A percentile compares a stretch with the other conserved stretches of the same genome.
These are phyloP conservation scores for Limnephilus marmoratus DNA, from an alignment of 2,888 invertebrate species.

Conservation along the genomic window DNA sequence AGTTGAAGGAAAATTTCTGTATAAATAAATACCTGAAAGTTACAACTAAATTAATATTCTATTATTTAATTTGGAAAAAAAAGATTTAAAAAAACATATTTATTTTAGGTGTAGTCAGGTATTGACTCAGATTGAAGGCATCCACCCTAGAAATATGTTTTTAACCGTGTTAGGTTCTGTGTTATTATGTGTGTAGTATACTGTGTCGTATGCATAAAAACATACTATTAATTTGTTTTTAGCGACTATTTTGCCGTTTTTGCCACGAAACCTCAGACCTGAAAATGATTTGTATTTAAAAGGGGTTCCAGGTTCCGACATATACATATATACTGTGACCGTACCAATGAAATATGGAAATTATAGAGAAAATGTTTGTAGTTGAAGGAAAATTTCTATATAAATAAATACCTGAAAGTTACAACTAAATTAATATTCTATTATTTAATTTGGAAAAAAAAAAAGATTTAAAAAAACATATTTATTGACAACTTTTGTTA, in stretches of 20 bases:
- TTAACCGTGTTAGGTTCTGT: not conserved
- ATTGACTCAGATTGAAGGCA: not conserved
- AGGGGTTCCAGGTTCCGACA: not conserved
- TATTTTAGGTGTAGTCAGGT: no score
- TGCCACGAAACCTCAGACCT: no score
- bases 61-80: no score
- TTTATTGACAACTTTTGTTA: not conserved
- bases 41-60: not conserved
- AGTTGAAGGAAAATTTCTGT: not conserved
- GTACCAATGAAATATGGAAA: not conserved
- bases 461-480: no score
- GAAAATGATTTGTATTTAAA: not conserved
- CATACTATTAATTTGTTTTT: not conserved
- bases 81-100: no score
- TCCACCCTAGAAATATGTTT: not conserved
- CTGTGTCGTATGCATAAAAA: not conserved
- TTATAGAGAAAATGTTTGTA: not conserved
- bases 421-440: not conserved
- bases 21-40: not conserved
- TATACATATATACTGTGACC: not conserved
- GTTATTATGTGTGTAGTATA: not conserved
- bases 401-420: not conserved
- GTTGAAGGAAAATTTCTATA: not conserved
- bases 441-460: no score
- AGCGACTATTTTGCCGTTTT: not conserved